A percentile compares a stretch with the other conserved stretches of the same genome.
phyloP scores from a whole-genome alignment of 1,140 invertebrate genomes.

The Heliconius hewitsoni region DNA sequence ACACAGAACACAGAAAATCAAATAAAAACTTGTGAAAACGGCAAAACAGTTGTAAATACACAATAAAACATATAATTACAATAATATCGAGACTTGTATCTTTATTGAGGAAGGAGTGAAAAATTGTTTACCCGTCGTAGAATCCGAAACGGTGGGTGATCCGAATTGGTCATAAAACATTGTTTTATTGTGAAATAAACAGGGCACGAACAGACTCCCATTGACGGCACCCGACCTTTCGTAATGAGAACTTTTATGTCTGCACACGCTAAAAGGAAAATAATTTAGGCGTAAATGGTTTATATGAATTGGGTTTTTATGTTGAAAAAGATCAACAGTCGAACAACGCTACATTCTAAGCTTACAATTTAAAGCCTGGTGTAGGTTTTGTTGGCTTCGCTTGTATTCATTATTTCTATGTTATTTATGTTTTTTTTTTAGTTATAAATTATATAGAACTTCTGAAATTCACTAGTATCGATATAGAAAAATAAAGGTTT shows the following conservation, averaged over 20 bases:
- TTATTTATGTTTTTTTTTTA: too few relatives aligned
- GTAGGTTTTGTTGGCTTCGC: neutral
- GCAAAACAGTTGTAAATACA: neutral
- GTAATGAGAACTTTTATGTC: conserved; percentile 57
- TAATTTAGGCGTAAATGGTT: conserved; percentile 9
- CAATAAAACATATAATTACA: conserved; percentile 9
- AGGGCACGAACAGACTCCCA: conserved; percentile 54
- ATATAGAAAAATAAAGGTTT: too few relatives aligned
- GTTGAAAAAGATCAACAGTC: neutral
- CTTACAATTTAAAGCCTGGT: neutral
- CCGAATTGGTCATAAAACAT: conserved; percentile 55
- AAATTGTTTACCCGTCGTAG: conserved; percentile 27
- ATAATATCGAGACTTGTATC: conserved; percentile 20
- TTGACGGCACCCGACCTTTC: conserved; percentile 55
- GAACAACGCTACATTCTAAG: neutral
- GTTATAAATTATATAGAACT: too few relatives aligned
- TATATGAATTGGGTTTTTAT: conserved; percentile 9
- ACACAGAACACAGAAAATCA: neutral
- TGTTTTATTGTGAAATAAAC: conserved; percentile 66
- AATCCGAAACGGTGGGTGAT: conserved; percentile 28
- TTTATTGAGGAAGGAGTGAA: conserved; percentile 29
- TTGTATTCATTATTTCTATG: neutral
- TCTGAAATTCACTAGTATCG: too few relatives aligned
- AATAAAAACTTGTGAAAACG: neutral
- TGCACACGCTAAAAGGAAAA: conserved; percentile 12